phyloP scores from a whole-genome alignment of 2,888 invertebrate genomes.

The Cataglyphis livida region DNA sequence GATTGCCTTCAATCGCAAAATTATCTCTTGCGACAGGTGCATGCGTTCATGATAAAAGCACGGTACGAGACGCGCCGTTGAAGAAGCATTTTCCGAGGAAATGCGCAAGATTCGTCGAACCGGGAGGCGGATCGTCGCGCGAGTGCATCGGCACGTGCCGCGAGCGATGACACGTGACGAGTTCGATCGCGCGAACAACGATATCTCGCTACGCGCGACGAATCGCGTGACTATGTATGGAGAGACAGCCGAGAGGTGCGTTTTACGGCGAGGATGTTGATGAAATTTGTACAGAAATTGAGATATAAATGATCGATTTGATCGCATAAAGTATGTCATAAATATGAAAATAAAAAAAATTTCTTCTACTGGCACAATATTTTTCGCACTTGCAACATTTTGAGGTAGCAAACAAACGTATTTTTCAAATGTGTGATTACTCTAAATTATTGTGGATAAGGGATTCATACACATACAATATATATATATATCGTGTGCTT shows the following conservation, averaged over 20 bases:
- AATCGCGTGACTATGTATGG: slow-evolving; percentile 45
- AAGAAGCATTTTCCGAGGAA: slow-evolving; percentile 18
- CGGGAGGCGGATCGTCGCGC: neutral
- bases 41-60: neutral
- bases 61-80: neutral
- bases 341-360: neutral
- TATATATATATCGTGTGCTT: slow-evolving; percentile 4
- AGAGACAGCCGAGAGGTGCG: slow-evolving; percentile 21
- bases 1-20: slow-evolving; percentile 63
- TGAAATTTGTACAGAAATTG: slow-evolving; percentile 16
- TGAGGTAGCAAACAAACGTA: neutral
- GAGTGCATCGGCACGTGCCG: slow-evolving; percentile 17
- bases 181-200: slow-evolving; percentile 15
- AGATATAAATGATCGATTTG: neutral
- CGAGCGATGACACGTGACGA: slow-evolving; percentile 37
- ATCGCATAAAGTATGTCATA: neutral
- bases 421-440: neutral
- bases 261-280: neutral
- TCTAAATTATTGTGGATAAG: neutral
- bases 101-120: neutral
- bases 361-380: neutral
- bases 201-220: slow-evolving; percentile 8
- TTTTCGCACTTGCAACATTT: neutral
- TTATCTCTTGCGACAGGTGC: slow-evolving; percentile 56
- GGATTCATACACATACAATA: neutral